Percentiles rank a stretch among this genome's conserved stretches.
These are phyloP conservation scores for Dipodomys merriami DNA, from an alignment of 2,113 vertebrate species.

Conservation along the genomic window DNA sequence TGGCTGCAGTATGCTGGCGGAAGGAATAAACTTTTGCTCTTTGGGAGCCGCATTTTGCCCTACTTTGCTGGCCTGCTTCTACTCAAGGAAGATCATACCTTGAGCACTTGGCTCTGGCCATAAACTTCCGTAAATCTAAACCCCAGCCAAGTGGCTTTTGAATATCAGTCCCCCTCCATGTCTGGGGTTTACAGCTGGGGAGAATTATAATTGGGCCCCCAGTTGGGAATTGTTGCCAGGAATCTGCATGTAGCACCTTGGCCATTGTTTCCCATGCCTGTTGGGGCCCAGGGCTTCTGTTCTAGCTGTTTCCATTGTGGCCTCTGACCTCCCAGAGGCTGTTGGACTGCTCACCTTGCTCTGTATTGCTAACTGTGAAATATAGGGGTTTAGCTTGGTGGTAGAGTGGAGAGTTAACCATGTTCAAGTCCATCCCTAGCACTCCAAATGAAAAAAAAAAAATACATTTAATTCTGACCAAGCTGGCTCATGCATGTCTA, in stretches of 20 bases:
- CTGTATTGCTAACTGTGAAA: background rate
- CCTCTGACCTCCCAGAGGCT: background rate
- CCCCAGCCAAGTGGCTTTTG: background rate
- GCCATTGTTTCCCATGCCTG: background rate
- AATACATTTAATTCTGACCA: background rate
- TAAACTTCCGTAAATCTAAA: background rate
- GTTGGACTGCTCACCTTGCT: background rate
- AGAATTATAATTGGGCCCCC: background rate
- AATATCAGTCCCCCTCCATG: background rate
- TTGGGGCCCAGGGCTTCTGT: background rate
- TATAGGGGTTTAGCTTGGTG: background rate
- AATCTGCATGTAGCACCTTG: background rate
- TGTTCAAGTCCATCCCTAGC: background rate
- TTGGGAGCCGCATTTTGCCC: fast-evolving
- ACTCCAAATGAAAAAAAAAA: too few relatives aligned
- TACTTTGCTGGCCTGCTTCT: background rate
- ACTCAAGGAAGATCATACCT: background rate
- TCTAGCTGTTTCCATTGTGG: background rate
- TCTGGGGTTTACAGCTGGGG: background rate
- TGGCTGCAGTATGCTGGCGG: background rate
- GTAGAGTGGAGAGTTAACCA: background rate
- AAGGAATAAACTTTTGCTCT: background rate
- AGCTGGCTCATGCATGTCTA: too few relatives aligned
- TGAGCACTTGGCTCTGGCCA: background rate
- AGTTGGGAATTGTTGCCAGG: too few relatives aligned